Evolutionary conservation across 1,140 invertebrate genomes (phyloP), one percentile per base, ranked within the genome.

Genomic region (Coboldia fuscipes): DNA sequence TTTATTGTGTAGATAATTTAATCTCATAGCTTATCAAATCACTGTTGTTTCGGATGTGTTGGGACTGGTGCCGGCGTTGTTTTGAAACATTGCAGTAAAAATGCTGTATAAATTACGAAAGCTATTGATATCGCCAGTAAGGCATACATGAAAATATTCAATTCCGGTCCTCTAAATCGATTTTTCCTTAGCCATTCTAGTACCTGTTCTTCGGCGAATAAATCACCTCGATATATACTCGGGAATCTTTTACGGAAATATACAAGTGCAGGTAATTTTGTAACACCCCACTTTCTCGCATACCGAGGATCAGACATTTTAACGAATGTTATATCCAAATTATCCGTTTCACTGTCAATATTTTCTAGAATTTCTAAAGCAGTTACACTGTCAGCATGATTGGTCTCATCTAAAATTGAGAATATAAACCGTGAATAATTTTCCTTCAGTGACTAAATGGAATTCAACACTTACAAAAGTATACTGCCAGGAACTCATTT

Each of bases 141-240:
- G 33, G 79, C 83, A 50, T 90, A 92, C 85, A 93, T 90, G 50
- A 92, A 93, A 37, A 93, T 70, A 47, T 88, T 92, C 13, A 94
- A 56, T 55, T 94, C 88, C 1, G 86, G 85, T 46, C 89, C 83
- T 19, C 84, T 66, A 60, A 88, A 92, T 37, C 88, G 68, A 55
- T 92, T 92, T 56, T 90, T 90, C 39, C 82, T 69, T 28, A 93
- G 56, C 86, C 86, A 93, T 43, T 90, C 85, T 29, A 93, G 56
- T n/a, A 92, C 84, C 48, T 86, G 81, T 5, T 72, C 65, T 60
- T 89, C 85, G 13, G 70, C 73, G 47, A 75, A 68, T 29, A 89
- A 49, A 44, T 88, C 76, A 41, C 84, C 86, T 73, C 86, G 68
- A 50, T 83, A 94, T 57, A 94, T 90, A 55, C 83, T 88, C 1